Percentiles rank a stretch among this genome's conserved stretches.
These are phyloP conservation scores for Misgurnus mizolepis DNA, from an alignment of 2,113 vertebrate species.

Conservation along the genomic window DNA sequence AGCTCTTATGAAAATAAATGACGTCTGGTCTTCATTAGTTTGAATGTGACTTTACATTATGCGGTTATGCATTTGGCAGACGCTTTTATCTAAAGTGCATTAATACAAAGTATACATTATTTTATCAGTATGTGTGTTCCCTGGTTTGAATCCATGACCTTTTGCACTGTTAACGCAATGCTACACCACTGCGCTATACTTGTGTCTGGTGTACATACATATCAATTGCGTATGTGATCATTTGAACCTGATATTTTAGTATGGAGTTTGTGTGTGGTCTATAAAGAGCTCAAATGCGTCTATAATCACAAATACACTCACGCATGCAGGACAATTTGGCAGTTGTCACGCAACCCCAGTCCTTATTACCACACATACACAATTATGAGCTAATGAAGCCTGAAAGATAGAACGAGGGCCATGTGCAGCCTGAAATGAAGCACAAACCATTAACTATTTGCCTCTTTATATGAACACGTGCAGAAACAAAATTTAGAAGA, in stretches of 20 bases:
- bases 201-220: too few species aligned
- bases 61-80: too few species aligned
- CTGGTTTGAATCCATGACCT: too few species aligned
- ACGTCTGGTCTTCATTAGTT: too few species aligned
- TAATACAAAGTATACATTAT: too few species aligned
- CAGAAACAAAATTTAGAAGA: slow-evolving; percentile 18
- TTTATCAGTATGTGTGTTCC: too few species aligned
- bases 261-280: background rate
- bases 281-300: background rate
- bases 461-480: slow-evolving; percentile 30
- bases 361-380: background rate
- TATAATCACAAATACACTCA: background rate
- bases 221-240: background rate
- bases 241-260: background rate
- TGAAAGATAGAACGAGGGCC: slow-evolving; percentile 27
- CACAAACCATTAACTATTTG: slow-evolving; percentile 31
- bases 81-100: too few species aligned
- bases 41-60: too few species aligned
- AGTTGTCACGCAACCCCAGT: slow-evolving; percentile 12
- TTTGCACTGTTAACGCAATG: too few species aligned
- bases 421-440: slow-evolving; percentile 22
- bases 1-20: too few species aligned
- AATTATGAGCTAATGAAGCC: slow-evolving; percentile 32
- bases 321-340: background rate
- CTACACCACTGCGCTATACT: too few species aligned